Conservation (phyloP, 2,113 vertebrate species). For the Glaucidium brasilianum region DNA sequence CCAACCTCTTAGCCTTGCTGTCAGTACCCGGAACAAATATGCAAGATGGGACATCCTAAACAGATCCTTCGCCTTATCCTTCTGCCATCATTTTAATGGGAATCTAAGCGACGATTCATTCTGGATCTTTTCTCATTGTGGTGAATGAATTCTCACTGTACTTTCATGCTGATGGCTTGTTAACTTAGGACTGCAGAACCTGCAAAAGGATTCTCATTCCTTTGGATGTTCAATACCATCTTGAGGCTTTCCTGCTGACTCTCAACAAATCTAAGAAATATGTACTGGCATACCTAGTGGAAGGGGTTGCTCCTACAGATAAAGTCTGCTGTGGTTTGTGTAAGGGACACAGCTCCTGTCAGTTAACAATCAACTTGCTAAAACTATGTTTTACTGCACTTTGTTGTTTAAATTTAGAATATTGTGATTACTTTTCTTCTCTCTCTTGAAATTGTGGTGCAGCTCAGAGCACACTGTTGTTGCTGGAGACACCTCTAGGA, state of each 20-base stretch:
- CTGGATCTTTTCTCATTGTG: neutral
- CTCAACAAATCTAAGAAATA: neutral
- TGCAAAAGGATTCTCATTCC: neutral
- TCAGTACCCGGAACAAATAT: neutral
- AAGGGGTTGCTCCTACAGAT: neutral
- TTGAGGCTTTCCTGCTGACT: neutral
- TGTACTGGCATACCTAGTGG: neutral
- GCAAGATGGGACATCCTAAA: neutral
- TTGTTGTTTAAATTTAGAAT: neutral
- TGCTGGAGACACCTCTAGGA: neutral
- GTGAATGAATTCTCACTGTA: neutral
- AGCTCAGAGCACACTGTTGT: neutral
- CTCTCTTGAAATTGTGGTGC: neutral
- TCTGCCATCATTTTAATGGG: neutral
- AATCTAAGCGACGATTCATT: neutral
- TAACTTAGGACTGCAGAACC: neutral
- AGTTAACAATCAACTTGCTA: neutral
- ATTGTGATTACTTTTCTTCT: neutral
- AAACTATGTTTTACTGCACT: neutral
- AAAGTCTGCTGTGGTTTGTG: neutral
- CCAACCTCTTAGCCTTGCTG: neutral
- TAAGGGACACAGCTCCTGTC: neutral
- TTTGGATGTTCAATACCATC: neutral
- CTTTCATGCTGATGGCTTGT: neutral
- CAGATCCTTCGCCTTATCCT: neutral